Evolutionary conservation across 2,797 vertebrate genomes (phyloP), one percentile per base, ranked within the genome.

Genomic region (Chaunax sp.): DNA sequence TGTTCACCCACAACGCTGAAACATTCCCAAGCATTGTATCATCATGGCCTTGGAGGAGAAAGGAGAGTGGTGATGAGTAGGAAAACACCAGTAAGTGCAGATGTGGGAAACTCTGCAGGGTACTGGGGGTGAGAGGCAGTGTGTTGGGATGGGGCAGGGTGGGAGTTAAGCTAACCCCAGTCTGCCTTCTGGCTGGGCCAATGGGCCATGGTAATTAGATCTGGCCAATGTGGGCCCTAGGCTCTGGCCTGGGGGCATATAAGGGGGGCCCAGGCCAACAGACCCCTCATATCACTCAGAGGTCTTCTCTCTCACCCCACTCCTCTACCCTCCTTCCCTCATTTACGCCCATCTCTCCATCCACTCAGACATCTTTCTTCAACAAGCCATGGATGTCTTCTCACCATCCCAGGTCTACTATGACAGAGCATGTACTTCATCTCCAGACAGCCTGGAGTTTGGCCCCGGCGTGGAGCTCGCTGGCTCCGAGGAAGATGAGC

Each of bases 341-440:
- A 23, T 61, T 40, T 74, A 56, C 43, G 7, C 62, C 75, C 60
- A 45, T 82, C 72, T 64, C 30, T 69, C 41, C 58, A 65, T 45
- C 71, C 50, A 25, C 19, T 40, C 72, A 61, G 33, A 53, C 64
- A 25, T 43, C 41, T 38, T 49, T 70, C 45, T 26, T 45, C 58
- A 9, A 38, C 51, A 11, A 70, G 65, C 67, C 67, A 97, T 98
- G 96, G 96, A 98, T 25, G 72, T 95, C 87, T 98, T 98, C 87
- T 95, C 96, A 0, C 92, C 96, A 3, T 94, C 96, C n/a, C 95
- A 96, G 74, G 94, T 95, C 77, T 98, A 96, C 93, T 97, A 96
- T 20, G 96, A 96, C 58, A 89, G 94, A 69, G 93, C 95, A 33
- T 96, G 96, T 33, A 87, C 95, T 45, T 95, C 96, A 0, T 97